phyloP scores from a whole-genome alignment of 2,888 invertebrate genomes.

The Cantharis rustica region DNA sequence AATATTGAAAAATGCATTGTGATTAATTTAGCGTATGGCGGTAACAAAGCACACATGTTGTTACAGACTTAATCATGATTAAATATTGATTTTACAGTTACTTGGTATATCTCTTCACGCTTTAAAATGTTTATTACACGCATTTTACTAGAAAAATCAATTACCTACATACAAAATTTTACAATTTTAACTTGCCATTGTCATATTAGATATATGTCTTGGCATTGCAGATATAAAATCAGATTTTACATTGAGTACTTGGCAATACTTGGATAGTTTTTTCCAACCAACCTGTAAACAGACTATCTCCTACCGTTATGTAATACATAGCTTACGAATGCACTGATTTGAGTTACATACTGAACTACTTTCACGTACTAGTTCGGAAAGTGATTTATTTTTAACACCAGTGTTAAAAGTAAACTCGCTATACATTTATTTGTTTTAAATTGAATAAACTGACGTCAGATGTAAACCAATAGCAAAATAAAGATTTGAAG shows the following conservation, averaged over 20 bases:
- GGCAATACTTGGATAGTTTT: too few species aligned
- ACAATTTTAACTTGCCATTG: not conserved
- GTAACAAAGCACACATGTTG: slow-evolving; percentile 47
- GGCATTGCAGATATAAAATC: not conserved
- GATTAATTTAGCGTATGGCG: slow-evolving; percentile 51
- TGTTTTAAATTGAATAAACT: too few species aligned
- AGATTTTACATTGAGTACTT: not conserved
- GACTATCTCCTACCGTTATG: too few species aligned
- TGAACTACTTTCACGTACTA: too few species aligned
- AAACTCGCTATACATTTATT: too few species aligned
- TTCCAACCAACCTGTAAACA: too few species aligned
- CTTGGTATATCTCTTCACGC: slow-evolving; percentile 37
- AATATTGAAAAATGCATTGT: slow-evolving; percentile 51
- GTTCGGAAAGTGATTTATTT: too few species aligned
- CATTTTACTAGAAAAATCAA: slow-evolving; percentile 18
- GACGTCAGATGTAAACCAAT: too few species aligned
- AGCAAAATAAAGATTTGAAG: too few species aligned
- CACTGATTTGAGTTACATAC: too few species aligned
- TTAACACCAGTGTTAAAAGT: too few species aligned
- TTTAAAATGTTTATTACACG: slow-evolving; percentile 25
- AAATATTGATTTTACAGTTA: slow-evolving; percentile 52
- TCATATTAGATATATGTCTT: not conserved
- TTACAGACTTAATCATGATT: slow-evolving; percentile 50
- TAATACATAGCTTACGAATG: too few species aligned
- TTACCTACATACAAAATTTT: slow-evolving; percentile 2